Evolutionary conservation across 2,797 vertebrate genomes (phyloP), one percentile per base, ranked within the genome.

Genomic region (Crocodylus rhombifer): DNA sequence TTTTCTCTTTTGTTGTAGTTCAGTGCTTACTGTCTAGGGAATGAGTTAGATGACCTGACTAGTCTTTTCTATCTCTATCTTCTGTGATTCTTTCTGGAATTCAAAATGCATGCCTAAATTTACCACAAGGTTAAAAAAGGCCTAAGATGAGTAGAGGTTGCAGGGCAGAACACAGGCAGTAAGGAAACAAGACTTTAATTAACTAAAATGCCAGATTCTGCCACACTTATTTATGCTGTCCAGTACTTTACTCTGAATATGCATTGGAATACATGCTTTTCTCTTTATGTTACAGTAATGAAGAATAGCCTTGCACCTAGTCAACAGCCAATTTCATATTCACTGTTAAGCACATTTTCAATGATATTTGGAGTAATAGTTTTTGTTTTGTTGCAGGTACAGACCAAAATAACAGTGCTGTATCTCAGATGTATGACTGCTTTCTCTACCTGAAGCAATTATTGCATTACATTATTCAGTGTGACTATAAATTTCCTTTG

Each of bases 401-500:
- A 64, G 73, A 2, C 21, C 55, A 58, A 17, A 63, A 76, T 90
- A 88, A 14, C 61, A 77, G 1, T 74, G 58, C 4, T 21, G 28
- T 88, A 58, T 86, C 28, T 78, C 51, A 86, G 56, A 69, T 82
- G 84, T 86, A 78, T 82, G 73, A 36, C 16, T 88, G 2, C 87
- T 89, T 26, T 30, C 28, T 84, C 42, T 58, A 89, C 36, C 36
- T 84, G 79, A 92, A 88, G 83, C 30, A 86, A 89, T 92, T 92
- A 69, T 71, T 91, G 71, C 90, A 69, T 84, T 82, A 42, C 91
- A 18, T 82, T 92, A 28, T n/a, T 91, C 77, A 74, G 82, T 62
- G 17, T 63, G 69, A 84, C 23, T 87, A 56, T 21, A 25, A 7
- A 71, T 89, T 91, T 89, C 36, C 33, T 89, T 56, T 82, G 64